phyloP scores from a whole-genome alignment of 2,888 invertebrate genomes.

The Coecobrya sp. region DNA sequence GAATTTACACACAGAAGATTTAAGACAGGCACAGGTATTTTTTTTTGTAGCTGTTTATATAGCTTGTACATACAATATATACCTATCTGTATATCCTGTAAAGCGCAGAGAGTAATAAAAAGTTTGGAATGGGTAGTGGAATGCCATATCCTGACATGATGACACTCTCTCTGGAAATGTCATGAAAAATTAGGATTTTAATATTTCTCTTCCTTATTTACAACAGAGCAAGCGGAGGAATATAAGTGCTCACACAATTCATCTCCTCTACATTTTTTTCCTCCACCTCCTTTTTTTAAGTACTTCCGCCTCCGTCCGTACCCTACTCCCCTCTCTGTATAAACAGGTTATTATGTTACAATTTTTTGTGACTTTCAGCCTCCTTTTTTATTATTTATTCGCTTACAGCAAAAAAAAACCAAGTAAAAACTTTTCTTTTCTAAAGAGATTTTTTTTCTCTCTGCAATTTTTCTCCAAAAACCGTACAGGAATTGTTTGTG shows the following conservation, averaged over 20 bases:
- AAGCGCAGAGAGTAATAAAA: neutral
- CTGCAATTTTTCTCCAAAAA: too few species aligned
- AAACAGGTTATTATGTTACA: neutral
- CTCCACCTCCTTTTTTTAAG: neutral
- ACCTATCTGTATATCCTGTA: neutral
- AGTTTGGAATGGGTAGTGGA: slow-evolving; percentile 24
- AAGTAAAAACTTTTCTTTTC: too few species aligned
- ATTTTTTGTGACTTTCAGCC: too few species aligned
- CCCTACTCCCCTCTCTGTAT: neutral
- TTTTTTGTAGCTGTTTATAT: too few species aligned
- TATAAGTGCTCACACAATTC: neutral
- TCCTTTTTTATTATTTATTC: too few species aligned
- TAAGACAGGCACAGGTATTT: too few species aligned
- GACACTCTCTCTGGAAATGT: slow-evolving; percentile 51
- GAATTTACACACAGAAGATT: too few species aligned
- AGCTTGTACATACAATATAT: neutral
- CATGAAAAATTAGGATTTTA: slow-evolving; percentile 75
- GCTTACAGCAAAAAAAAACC: too few species aligned
- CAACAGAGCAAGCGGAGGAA: neutral
- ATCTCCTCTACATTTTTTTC: neutral
- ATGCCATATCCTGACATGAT: slow-evolving; percentile 13
- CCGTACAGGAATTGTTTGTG: too few species aligned
- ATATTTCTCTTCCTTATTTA: slow-evolving; percentile 50
- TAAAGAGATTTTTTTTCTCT: too few species aligned
- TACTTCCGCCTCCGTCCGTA: too few species aligned